A percentile compares a stretch with the other conserved stretches of the same genome.
phyloP scores from a whole-genome alignment of 2,888 invertebrate genomes.

The Spialia ferax region DNA sequence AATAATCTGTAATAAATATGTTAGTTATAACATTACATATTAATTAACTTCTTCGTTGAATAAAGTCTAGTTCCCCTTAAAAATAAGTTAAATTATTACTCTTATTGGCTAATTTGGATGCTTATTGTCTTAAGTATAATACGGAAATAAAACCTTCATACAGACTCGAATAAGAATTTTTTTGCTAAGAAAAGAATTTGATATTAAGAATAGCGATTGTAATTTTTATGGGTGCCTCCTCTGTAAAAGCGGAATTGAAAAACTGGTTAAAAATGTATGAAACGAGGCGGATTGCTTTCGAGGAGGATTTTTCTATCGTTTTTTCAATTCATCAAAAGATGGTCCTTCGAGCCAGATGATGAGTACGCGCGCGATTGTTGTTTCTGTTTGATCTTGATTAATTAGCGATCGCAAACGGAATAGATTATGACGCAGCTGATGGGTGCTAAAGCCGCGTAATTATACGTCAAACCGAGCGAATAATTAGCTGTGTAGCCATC shows the following conservation, averaged over 20 bases:
- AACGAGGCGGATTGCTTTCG: slow-evolving; percentile 37
- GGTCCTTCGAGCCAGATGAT: slow-evolving; percentile 52
- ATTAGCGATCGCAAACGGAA: slow-evolving; percentile 80
- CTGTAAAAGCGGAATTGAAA: slow-evolving; percentile 16
- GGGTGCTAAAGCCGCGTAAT: slow-evolving; percentile 59
- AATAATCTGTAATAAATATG: no score
- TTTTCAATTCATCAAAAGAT: slow-evolving; percentile 48
- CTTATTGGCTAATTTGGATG: background rate
- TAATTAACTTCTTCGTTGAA: no score
- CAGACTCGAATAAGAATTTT: background rate
- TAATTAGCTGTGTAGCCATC: slow-evolving; percentile 51
- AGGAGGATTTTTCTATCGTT: slow-evolving; percentile 48
- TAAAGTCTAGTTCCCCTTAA: no score
- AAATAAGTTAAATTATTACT: background rate
- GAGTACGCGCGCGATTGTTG: slow-evolving; percentile 64
- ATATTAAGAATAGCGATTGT: slow-evolving; percentile 12
- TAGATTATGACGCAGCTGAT: slow-evolving; percentile 69
- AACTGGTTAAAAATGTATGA: slow-evolving; percentile 34
- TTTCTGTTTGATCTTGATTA: slow-evolving; percentile 79
- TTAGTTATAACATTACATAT: no score
- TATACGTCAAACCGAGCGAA: slow-evolving; percentile 56
- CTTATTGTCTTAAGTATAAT: background rate
- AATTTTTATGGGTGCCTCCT: slow-evolving; percentile 17
- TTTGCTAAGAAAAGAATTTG: background rate
- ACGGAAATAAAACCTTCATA: background rate